These are phyloP conservation scores for Amphipyra berbera DNA, from an alignment of 2,888 invertebrate genomes.

Conservation along the genomic window DNA sequence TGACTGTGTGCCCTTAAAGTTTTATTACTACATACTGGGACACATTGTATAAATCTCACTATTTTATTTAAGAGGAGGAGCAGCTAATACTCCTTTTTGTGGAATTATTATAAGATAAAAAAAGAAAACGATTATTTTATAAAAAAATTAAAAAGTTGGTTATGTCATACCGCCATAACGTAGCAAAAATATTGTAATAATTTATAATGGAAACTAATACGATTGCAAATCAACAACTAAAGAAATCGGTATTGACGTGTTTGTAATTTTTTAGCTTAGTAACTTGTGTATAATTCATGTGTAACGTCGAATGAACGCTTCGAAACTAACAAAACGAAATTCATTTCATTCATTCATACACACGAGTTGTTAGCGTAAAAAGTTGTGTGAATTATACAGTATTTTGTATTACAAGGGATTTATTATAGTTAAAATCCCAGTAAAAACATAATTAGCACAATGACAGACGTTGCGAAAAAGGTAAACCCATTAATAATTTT, in stretches of 20 bases:
- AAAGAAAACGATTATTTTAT: constrained; percentile 37
- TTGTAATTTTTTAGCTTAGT: constrained; percentile 47
- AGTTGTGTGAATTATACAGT: constrained; percentile 58
- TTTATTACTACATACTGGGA: no score
- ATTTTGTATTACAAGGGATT: constrained; percentile 59
- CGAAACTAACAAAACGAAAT: constrained; percentile 48
- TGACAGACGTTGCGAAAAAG: constrained; percentile 87
- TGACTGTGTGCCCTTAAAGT: no score
- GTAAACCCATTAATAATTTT: constrained; percentile 68
- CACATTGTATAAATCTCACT: no score
- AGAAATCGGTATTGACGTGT: constrained; percentile 48
- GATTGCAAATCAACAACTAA: constrained; percentile 44
- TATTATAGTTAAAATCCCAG: constrained; percentile 53
- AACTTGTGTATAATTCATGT: constrained; percentile 16
- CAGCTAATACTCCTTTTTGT: no score
- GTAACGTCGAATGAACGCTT: constrained; percentile 58
- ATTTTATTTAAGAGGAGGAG: no score
- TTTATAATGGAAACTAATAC: constrained; percentile 48
- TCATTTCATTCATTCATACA: constrained; percentile 69
- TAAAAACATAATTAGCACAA: constrained; percentile 66
- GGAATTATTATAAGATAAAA: no score
- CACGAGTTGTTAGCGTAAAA: constrained; percentile 68
- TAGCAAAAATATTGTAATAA: constrained; percentile 46
- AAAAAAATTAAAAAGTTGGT: constrained; percentile 48
- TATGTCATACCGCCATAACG: constrained; percentile 42